These are phyloP conservation scores for Neodontobutis hainanensis DNA, from an alignment of 2,113 vertebrate species.

Conservation along the genomic window DNA sequence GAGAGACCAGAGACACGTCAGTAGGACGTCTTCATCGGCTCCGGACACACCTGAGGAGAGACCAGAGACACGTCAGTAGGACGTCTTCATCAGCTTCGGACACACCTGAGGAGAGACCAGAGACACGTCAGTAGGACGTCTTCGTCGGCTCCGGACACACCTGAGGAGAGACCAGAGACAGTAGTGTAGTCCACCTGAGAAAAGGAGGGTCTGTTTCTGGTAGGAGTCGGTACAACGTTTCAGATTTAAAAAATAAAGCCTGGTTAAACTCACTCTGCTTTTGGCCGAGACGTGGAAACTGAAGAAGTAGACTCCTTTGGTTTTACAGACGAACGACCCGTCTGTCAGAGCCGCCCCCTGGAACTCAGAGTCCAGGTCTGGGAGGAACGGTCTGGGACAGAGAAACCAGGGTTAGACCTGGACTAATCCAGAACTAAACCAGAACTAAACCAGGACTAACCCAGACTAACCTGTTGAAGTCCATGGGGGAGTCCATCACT, in stretches of 20 bases:
- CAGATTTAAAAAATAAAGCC: background rate
- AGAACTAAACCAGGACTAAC: too few species aligned
- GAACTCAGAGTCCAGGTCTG: background rate
- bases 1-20: too few species aligned
- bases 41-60: too few species aligned
- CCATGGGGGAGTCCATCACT: background rate
- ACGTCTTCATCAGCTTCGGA: too few species aligned
- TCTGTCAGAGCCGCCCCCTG: constrained; percentile 8
- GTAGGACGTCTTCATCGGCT: too few species aligned
- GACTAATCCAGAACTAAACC: too few species aligned
- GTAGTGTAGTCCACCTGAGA: background rate
- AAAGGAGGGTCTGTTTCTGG: too few species aligned
- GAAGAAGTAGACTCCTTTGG: constrained; percentile 63
- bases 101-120: too few species aligned
- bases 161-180: too few species aligned
- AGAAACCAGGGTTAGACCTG: background rate
- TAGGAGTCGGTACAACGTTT: background rate
- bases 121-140: too few species aligned
- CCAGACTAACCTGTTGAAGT: constrained; percentile 50
- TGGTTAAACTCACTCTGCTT: constrained; percentile 42
- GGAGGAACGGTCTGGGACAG: constrained; percentile 19
- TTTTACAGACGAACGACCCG: constrained; percentile 9
- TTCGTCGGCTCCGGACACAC: too few species aligned
- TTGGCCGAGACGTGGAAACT: constrained; percentile 59
- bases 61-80: too few species aligned